phyloP scores from a whole-genome alignment of 2,113 vertebrate genomes.

The Actenoides hombroni region DNA sequence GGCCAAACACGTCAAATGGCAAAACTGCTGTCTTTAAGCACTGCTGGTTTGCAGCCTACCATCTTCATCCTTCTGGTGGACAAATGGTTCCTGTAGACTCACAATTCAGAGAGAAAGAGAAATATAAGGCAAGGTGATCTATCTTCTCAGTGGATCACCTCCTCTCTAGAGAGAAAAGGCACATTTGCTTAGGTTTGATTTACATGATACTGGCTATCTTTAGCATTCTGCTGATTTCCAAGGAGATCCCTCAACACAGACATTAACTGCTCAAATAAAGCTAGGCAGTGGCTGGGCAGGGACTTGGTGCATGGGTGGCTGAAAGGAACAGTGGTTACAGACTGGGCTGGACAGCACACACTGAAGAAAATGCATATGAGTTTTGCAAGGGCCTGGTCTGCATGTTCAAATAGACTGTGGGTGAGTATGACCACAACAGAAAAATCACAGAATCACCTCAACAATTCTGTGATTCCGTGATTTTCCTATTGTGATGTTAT shows the following conservation, averaged over 20 bases:
- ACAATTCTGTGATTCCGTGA: background rate
- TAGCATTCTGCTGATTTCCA: background rate
- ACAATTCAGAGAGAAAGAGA: background rate
- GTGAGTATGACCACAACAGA: background rate
- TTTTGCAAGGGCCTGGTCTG: background rate
- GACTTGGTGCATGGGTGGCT: background rate
- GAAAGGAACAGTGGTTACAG: background rate
- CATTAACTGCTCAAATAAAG: background rate
- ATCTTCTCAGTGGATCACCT: background rate
- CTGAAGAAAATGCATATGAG: background rate
- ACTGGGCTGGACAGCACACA: background rate
- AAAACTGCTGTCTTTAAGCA: slow-evolving; percentile 20
- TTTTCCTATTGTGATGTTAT: background rate
- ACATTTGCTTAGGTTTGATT: slow-evolving; percentile 3
- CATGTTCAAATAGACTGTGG: background rate
- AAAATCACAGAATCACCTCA: background rate
- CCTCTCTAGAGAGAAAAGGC: background rate
- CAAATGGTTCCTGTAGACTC: background rate
- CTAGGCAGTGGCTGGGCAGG: background rate
- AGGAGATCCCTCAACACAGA: background rate
- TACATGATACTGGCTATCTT: background rate
- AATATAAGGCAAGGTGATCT: background rate
- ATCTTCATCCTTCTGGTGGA: background rate
- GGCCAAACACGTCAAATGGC: background rate
- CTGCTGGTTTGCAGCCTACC: background rate